These are phyloP conservation scores for Perizoma flavofasciatum DNA, from an alignment of 2,888 invertebrate genomes.

Conservation along the genomic window DNA sequence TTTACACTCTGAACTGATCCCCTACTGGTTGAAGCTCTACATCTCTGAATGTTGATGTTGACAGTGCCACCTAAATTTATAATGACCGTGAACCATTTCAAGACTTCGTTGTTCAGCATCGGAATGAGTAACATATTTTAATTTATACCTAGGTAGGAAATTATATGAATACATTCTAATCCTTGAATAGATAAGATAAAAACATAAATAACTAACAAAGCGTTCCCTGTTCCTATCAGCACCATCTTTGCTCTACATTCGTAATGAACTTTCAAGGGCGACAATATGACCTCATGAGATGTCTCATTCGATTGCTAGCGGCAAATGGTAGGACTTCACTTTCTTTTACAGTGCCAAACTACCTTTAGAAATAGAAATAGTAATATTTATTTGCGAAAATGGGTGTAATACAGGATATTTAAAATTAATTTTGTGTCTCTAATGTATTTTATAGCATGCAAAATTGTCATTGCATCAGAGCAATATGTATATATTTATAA, in stretches of 20 bases:
- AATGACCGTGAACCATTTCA: slow-evolving; percentile 13
- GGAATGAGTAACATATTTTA: slow-evolving; percentile 7
- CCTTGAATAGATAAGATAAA: slow-evolving; percentile 33
- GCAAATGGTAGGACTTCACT: background rate
- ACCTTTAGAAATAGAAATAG: too few species aligned
- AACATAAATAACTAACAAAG: slow-evolving; percentile 31
- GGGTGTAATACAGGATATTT: too few species aligned
- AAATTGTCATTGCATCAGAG: too few species aligned
- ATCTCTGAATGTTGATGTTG: too few species aligned
- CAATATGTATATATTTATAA: too few species aligned
- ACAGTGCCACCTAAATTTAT: too few species aligned
- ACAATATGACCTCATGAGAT: slow-evolving; percentile 32
- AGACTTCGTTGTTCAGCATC: slow-evolving; percentile 16
- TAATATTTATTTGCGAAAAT: too few species aligned
- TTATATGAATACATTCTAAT: slow-evolving; percentile 14
- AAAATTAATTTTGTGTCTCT: too few species aligned
- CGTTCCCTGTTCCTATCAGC: slow-evolving; percentile 27
- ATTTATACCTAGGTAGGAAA: too few species aligned
- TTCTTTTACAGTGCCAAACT: background rate
- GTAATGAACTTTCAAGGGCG: slow-evolving; percentile 50
- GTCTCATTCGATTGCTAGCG: slow-evolving; percentile 26
- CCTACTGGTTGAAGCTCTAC: too few species aligned
- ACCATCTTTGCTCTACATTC: slow-evolving; percentile 47
- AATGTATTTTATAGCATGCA: too few species aligned
- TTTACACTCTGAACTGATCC: background rate